Evolutionary conservation across 1,140 invertebrate species (phyloP).

Genomic region (Coboldia fuscipes): DNA sequence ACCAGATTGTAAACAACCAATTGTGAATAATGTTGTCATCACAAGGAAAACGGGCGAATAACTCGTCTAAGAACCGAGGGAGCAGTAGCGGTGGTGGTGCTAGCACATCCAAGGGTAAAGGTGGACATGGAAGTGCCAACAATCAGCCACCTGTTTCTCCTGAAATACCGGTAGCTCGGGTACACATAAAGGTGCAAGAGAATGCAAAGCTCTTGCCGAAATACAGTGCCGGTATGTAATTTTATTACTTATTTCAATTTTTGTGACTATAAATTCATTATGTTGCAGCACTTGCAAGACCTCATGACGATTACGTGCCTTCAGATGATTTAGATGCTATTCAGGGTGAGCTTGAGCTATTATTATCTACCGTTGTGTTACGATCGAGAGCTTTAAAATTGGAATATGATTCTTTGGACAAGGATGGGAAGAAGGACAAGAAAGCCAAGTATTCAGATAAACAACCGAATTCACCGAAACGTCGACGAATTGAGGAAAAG

Average conservation of each 20-base stretch:
- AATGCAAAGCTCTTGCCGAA: slow-evolving; percentile 29
- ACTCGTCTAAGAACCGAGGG: too few relatives aligned
- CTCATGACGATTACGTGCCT: slow-evolving; percentile 35
- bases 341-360: slow-evolving; percentile 70
- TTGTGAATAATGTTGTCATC: too few relatives aligned
- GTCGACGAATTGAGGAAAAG: slow-evolving; percentile 29
- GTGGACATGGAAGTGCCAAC: too few relatives aligned
- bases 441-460: slow-evolving; percentile 31
- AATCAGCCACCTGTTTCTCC: slow-evolving; percentile 4
- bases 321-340: slow-evolving; percentile 71
- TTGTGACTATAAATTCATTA: background rate
- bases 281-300: slow-evolving; percentile 28
- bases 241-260: background rate
- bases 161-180: slow-evolving; percentile 18
- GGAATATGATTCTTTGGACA: slow-evolving; percentile 48
- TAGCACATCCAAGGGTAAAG: too few relatives aligned
- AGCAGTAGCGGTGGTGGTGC: too few relatives aligned
- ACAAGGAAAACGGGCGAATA: too few relatives aligned
- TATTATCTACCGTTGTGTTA: slow-evolving; percentile 61
- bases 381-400: slow-evolving; percentile 50
- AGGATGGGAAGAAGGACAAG: slow-evolving; percentile 40
- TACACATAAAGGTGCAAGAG: slow-evolving; percentile 22
- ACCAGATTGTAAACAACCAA: too few relatives aligned
- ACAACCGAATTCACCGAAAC: slow-evolving; percentile 27
- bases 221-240: slow-evolving; percentile 22